Evolutionary conservation across 2,113 vertebrate species (phyloP).

Genomic region (Hirundichthys speculiger): DNA sequence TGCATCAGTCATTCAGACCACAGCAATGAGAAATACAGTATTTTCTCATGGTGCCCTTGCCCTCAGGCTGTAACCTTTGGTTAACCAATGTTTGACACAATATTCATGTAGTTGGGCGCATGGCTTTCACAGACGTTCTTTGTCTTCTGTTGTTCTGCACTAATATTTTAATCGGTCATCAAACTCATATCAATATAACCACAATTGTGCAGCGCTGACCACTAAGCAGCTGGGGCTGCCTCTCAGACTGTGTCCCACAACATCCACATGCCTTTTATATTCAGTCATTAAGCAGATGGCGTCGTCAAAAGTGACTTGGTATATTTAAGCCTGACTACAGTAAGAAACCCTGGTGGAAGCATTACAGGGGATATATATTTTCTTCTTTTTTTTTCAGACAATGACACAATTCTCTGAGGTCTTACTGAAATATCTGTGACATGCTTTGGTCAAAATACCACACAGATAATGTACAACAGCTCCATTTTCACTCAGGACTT

Average conservation of each 20-base stretch:
- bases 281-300: background rate
- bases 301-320: no score
- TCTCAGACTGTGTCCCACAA: conserved; percentile 9
- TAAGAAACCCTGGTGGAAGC: no score
- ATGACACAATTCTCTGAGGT: no score
- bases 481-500: no score
- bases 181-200: conserved; percentile 6
- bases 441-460: no score
- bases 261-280: conserved; percentile 21
- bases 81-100: conserved; percentile 24
- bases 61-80: conserved; percentile 12
- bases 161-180: conserved; percentile 10
- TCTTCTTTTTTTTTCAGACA: no score
- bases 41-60: background rate
- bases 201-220: conserved; percentile 8
- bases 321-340: no score
- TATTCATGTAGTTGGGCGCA: conserved; percentile 19
- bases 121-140: background rate
- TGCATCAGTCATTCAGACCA: conserved; percentile 13
- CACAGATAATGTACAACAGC: no score
- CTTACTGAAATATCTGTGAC: no score
- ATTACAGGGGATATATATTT: no score
- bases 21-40: conserved; percentile 10
- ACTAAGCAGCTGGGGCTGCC: background rate
- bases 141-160: conserved; percentile 6